Evolutionary conservation across 2,888 invertebrate genomes (phyloP), one percentile per base, ranked within the genome.

Genomic region (Boloria selene): DNA sequence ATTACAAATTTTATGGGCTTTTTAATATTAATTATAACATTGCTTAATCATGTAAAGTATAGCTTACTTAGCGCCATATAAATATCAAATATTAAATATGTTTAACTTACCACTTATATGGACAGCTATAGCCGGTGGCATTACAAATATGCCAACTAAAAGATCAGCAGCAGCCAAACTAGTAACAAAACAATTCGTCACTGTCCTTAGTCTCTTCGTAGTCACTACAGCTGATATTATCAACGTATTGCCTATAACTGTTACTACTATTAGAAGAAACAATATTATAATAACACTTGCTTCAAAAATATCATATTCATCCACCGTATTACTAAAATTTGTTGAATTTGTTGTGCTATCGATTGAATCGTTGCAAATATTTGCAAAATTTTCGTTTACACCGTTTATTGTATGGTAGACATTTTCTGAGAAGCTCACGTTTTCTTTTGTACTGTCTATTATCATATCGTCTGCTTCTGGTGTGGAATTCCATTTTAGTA

Each of bases 161-260:
- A 98, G 94, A 93, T 99, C 99, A 54, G 98, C 98, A 0, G 96
- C 96, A 0, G 98, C 98, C 81, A 99, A 90, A 61, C 98, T 98
- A 79, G 98, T 97, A 72, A 99, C 98, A 87, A 98, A 98, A 81
- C 98, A 97, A 83, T 99, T 98, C 58, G 98, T 98, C 44, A 98
- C 97, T 0, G 98, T 98, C 72, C 98, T 94, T 72, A 99, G 92
- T 72, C 98, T 93, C 73, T 96, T 94, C 0, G 97, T 97, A 0
- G 97, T 97, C 75, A 97, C 94, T 59, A 98, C 98, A 7, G 98
- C 97, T 18, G 96, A 93, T 73, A 98, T 98, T 64, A 98, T 97
- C 77, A 98, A 93, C 4, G 97, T 96, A 86, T 98, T 98, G 62
- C 98, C 98, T 65, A 97, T 93, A 72, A 96, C 95, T 49, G 96